Base-by-base conservation (phyloP, 1,140 invertebrate species). In the Platyscapa corneri region DNA sequence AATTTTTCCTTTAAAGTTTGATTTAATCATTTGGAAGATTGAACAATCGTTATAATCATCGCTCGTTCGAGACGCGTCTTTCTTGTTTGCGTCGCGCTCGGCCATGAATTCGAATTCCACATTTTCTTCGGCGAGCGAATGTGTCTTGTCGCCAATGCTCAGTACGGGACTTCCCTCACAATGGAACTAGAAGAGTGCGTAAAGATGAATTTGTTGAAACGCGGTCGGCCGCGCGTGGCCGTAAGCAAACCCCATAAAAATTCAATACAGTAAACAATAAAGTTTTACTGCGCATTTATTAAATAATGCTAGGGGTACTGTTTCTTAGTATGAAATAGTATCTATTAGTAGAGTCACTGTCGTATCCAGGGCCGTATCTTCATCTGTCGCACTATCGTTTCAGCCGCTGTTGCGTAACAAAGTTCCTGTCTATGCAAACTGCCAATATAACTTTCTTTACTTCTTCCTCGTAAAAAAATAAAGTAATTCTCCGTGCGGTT, bases 401-500 rank as follows among this genome's bases (percentile, higher is more conserved):
- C 80, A 37, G 80, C 56, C 56, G 74, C 10, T 74, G 27, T 23
- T 67, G 23, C 67, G 14, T 1, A 27, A 79, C 64, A 34, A 81
- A 81, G n/a, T 46, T 30, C 37, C 70, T 34, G 56, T 23, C 77
- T 60, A 60, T 60, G 56, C 56, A 60, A 60, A 60, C 20, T 27
- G 56, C 23, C 3, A 3, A 60, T 60, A 60, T 60, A 60, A 82
- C 80, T 74, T 74, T 74, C 46, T 74, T 74, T 56, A 82, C 60
- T 56, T 60, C 65, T 37, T 72, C 65, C 80, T 82, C 80, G 78
- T 81, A 81, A 81, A 81, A 81, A 70, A 53, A 81, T 81, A 81
- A 70, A 81, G 78, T 81, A 81, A 81, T 81, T 81, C 64, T 60
- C 23, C 16, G 76, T 53, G 76, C n/a, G 76, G 37, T 79, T 42